phyloP scores from a whole-genome alignment of 1,140 invertebrate genomes.

The Hesperophylax magnus region DNA sequence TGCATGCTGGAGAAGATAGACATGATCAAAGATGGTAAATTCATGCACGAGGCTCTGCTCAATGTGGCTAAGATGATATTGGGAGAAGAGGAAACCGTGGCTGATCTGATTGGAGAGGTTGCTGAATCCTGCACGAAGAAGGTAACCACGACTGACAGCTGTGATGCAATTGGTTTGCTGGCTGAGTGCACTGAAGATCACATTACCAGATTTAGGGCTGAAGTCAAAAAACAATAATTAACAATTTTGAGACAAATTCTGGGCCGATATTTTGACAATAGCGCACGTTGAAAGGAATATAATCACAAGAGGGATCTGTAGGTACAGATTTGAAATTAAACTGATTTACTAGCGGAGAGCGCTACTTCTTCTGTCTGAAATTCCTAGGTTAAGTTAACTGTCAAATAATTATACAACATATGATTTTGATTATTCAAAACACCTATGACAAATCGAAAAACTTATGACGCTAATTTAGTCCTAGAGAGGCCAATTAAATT shows the following conservation, averaged over 20 bases:
- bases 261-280: not conserved
- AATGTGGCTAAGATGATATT: slow-evolving; percentile 33
- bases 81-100: slow-evolving; percentile 43
- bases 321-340: not conserved
- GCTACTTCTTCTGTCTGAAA: not conserved
- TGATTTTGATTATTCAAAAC: too few relatives aligned
- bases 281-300: too few relatives aligned
- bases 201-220: slow-evolving; percentile 43
- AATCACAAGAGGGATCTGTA: too few relatives aligned
- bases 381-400: too few relatives aligned
- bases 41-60: not conserved
- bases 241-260: not conserved
- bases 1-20: slow-evolving; percentile 55
- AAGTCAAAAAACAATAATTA: slow-evolving; percentile 35
- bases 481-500: too few relatives aligned
- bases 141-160: slow-evolving; percentile 29
- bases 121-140: slow-evolving; percentile 44
- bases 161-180: slow-evolving; percentile 31
- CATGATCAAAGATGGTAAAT: slow-evolving; percentile 40
- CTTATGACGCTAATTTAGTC: too few relatives aligned
- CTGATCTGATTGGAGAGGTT: slow-evolving; percentile 45
- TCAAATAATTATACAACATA: too few relatives aligned
- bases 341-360: not conserved
- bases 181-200: slow-evolving; percentile 36
- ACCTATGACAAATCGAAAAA: too few relatives aligned